Conservation (phyloP, 2,888 invertebrate genomes). For the Plagodis dolabraria region DNA sequence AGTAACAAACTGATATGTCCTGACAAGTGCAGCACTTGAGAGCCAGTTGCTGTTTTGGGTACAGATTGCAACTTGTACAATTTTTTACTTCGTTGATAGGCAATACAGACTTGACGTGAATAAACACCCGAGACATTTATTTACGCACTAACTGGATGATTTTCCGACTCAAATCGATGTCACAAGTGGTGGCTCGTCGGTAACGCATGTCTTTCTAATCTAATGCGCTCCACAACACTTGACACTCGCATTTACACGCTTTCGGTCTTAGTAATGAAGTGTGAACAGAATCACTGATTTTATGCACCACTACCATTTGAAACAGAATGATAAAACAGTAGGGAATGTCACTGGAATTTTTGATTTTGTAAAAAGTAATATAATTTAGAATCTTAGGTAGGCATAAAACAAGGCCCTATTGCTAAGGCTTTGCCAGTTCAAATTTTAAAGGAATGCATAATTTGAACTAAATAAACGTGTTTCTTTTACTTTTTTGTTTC, state of each 20-base stretch:
- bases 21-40: no score
- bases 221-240: constrained; percentile 43
- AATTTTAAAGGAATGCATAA: no score
- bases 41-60: no score
- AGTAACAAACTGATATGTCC: no score
- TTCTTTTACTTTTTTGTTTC: no score
- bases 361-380: no score
- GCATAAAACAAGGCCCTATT: no score
- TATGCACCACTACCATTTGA: constrained; percentile 39
- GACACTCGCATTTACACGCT: constrained; percentile 61
- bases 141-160: constrained; percentile 27
- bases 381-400: no score
- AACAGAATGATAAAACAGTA: constrained; percentile 9
- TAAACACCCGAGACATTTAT: neutral
- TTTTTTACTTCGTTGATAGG: no score
- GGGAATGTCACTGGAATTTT: neutral
- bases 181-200: constrained; percentile 39
- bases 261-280: constrained; percentile 60
- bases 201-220: constrained; percentile 44
- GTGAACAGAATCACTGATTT: constrained; percentile 57
- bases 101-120: neutral
- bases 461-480: no score
- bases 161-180: constrained; percentile 38
- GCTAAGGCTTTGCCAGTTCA: no score
- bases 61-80: no score